phyloP scores from a whole-genome alignment of 53 echinoderm and acorn worm species.

The Echinometra lucunter region DNA sequence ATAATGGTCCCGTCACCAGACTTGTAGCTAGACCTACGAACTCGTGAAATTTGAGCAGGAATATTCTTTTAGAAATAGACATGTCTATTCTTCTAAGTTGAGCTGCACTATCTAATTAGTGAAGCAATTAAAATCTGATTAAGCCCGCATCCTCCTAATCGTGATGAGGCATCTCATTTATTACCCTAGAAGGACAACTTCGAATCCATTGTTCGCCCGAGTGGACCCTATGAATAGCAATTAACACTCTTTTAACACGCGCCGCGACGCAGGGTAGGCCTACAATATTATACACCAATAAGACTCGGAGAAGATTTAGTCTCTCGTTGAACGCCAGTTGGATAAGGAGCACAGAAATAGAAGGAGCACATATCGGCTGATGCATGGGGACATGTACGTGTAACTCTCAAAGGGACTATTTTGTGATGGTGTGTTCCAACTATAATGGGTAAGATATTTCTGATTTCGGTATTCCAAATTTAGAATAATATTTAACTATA shows the following conservation, averaged over 20 bases:
- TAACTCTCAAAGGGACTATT: not conserved
- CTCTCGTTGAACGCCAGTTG: not conserved
- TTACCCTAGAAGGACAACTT: not conserved
- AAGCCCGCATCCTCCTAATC: not conserved
- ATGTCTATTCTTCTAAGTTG: not conserved
- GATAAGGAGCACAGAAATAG: no score
- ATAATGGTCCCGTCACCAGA: not conserved
- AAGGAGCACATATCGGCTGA: not conserved
- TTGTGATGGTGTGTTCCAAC: not conserved
- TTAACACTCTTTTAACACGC: constrained; percentile 3
- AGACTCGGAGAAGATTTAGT: not conserved
- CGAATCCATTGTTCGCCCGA: not conserved
- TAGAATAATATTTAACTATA: not conserved
- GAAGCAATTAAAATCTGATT: not conserved
- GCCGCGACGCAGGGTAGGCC: not conserved
- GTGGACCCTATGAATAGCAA: not conserved
- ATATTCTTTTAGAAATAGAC: not conserved
- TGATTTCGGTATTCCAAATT: not conserved
- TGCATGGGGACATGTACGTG: not conserved
- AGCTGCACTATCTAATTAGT: not conserved
- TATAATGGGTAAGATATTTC: not conserved
- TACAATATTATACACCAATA: not conserved
- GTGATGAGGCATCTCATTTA: not conserved
- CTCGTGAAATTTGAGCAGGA: not conserved
- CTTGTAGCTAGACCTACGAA: not conserved